These are phyloP conservation scores for Phyllotreta striolata DNA, from an alignment of 2,888 invertebrate genomes.

Conservation along the genomic window DNA sequence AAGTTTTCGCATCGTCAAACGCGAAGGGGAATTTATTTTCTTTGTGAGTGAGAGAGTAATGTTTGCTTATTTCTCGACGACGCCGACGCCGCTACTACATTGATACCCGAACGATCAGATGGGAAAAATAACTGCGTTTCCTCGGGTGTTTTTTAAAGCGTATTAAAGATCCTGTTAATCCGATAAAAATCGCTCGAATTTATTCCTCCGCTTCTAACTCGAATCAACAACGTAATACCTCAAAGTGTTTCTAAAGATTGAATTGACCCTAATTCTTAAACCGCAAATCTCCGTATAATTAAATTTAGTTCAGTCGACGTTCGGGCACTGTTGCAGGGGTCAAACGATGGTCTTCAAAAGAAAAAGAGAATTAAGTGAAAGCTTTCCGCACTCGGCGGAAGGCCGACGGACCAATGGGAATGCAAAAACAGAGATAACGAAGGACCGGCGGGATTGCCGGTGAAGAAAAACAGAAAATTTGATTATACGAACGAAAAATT, in stretches of 20 bases:
- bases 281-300: constrained; percentile 36
- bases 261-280: constrained; percentile 39
- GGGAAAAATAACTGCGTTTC: constrained; percentile 10
- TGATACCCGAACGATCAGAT: background rate
- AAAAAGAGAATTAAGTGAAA: constrained; percentile 19
- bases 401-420: constrained; percentile 13
- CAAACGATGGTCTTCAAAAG: constrained; percentile 21
- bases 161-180: too few species aligned
- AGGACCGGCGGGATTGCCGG: background rate
- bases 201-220: background rate
- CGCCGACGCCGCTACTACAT: constrained; percentile 18
- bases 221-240: constrained; percentile 21
- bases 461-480: constrained; percentile 12
- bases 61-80: constrained; percentile 27
- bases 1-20: constrained; percentile 32
- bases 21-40: constrained; percentile 27
- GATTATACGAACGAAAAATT: background rate
- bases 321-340: constrained; percentile 21
- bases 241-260: constrained; percentile 36
- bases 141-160: too few species aligned
- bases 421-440: constrained; percentile 18
- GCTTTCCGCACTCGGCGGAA: constrained; percentile 11
- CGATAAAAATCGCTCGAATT: too few species aligned
- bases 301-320: constrained; percentile 31
- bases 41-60: constrained; percentile 28